Evolutionary conservation across 2,888 invertebrate species (phyloP).

Genomic region (Ochropleura plecta): DNA sequence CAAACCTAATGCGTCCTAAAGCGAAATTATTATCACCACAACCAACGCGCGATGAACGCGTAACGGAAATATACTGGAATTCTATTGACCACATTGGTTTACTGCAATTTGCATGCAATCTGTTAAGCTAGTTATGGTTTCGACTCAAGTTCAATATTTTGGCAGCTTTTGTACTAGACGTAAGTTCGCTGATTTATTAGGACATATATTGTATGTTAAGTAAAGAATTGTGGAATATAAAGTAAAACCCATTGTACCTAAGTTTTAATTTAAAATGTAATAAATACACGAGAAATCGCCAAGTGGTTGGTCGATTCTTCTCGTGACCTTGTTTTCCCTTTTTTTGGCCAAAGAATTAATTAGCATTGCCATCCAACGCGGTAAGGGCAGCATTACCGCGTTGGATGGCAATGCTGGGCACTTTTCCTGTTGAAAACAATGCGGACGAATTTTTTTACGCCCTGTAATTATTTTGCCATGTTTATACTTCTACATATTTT

Average conservation of each 20-base stretch:
- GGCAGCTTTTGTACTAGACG: neutral
- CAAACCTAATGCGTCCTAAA: neutral
- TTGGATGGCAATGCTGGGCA: too few species aligned
- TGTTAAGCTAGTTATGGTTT: neutral
- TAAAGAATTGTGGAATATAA: neutral
- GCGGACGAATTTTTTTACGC: too few species aligned
- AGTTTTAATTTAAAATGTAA: too few species aligned
- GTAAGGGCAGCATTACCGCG: too few species aligned
- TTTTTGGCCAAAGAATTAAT: too few species aligned
- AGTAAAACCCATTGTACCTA: neutral
- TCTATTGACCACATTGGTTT: conserved; percentile 26
- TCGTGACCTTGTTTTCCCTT: too few species aligned
- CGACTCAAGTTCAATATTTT: neutral
- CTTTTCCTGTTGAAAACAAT: too few species aligned
- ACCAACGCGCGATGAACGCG: conserved; percentile 7
- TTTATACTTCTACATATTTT: too few species aligned
- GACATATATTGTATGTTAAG: neutral
- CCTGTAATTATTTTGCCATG: too few species aligned
- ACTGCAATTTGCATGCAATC: neutral
- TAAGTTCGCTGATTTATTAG: neutral
- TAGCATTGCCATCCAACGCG: too few species aligned
- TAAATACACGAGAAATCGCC: too few species aligned
- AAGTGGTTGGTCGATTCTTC: too few species aligned
- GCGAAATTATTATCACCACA: neutral
- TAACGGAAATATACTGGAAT: conserved; percentile 16